Percentiles rank a stretch among this genome's conserved stretches.
phyloP scores from a whole-genome alignment of 2,113 vertebrate species.

The Thamnaconus septentrionalis region DNA sequence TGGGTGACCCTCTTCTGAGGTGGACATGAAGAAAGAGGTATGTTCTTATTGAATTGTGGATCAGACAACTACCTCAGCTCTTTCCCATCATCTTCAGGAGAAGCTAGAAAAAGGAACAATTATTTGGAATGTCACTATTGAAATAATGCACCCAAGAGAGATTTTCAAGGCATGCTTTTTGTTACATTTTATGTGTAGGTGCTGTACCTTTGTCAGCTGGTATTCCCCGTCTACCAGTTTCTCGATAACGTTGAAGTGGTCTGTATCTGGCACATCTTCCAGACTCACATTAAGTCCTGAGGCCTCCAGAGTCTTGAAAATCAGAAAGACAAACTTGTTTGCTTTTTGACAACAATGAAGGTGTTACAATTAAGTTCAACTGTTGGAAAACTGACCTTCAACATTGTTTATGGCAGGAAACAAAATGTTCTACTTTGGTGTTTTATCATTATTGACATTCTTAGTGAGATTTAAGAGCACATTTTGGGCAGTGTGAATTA shows the following conservation, averaged over 20 bases:
- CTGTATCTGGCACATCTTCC: constrained; percentile 74
- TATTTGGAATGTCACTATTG: too few relatives aligned
- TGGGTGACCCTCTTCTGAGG: constrained; percentile 23
- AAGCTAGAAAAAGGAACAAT: constrained; percentile 56
- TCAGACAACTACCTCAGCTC: constrained; percentile 44
- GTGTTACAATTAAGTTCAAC: too few relatives aligned
- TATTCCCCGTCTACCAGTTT: constrained; percentile 72
- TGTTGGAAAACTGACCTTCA: too few relatives aligned
- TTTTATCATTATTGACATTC: too few relatives aligned
- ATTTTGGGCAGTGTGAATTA: too few relatives aligned
- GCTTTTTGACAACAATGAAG: too few relatives aligned
- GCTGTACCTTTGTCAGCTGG: constrained; percentile 73
- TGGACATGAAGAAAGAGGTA: constrained; percentile 20
- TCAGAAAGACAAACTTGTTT: neutral
- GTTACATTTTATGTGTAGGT: neutral
- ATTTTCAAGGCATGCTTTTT: too few relatives aligned
- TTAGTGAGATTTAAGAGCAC: too few relatives aligned
- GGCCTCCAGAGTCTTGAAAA: constrained; percentile 56
- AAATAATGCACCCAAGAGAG: too few relatives aligned
- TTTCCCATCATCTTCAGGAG: constrained; percentile 76
- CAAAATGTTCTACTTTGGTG: too few relatives aligned
- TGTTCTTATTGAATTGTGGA: constrained; percentile 3
- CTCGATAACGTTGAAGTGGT: constrained; percentile 79
- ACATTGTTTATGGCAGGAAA: too few relatives aligned
- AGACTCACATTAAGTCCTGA: constrained; percentile 68